Evolutionary conservation across 2,888 invertebrate genomes (phyloP).

Genomic region (Microchrysa polita): DNA sequence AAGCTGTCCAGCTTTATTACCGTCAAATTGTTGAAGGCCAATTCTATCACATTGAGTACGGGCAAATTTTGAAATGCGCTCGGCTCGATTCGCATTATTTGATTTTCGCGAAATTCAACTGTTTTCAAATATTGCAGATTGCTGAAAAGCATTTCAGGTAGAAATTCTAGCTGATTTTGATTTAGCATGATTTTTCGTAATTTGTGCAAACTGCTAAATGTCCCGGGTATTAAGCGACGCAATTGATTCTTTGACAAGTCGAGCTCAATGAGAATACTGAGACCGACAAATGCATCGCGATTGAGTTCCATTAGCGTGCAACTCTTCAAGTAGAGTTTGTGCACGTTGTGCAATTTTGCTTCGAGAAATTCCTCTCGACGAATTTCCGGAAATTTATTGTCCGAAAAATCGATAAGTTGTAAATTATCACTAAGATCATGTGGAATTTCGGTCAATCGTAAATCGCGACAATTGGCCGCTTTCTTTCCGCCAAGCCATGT

Average conservation of each 20-base stretch:
- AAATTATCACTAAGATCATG: slow-evolving; percentile 76
- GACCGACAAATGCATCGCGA: slow-evolving; percentile 77
- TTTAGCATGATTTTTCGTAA: slow-evolving; percentile 78
- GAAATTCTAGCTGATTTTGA: slow-evolving; percentile 76
- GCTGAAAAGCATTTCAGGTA: slow-evolving; percentile 81
- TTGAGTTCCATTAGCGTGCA: slow-evolving; percentile 80
- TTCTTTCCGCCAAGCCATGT: slow-evolving; percentile 87
- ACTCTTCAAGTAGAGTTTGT: slow-evolving; percentile 79
- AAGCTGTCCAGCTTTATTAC: slow-evolving; percentile 74
- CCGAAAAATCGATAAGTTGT: slow-evolving; percentile 77
- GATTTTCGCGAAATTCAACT: slow-evolving; percentile 81
- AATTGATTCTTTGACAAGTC: slow-evolving; percentile 82
- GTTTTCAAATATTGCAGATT: slow-evolving; percentile 78
- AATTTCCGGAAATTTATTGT: slow-evolving; percentile 75
- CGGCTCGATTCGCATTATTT: slow-evolving; percentile 73
- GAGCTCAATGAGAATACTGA: slow-evolving; percentile 82
- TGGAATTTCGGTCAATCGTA: slow-evolving; percentile 76
- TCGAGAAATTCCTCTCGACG: slow-evolving; percentile 74
- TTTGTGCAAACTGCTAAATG: slow-evolving; percentile 76
- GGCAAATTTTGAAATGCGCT: slow-evolving; percentile 77
- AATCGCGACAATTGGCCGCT: slow-evolving; percentile 80
- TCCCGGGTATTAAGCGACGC: slow-evolving; percentile 71
- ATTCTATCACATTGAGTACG: slow-evolving; percentile 72
- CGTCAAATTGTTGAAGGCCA: slow-evolving; percentile 80
- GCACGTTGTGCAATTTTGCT: slow-evolving; percentile 79